These are phyloP conservation scores for Lycodopsis pacificus DNA, from an alignment of 2,797 vertebrate genomes.

Conservation along the genomic window DNA sequence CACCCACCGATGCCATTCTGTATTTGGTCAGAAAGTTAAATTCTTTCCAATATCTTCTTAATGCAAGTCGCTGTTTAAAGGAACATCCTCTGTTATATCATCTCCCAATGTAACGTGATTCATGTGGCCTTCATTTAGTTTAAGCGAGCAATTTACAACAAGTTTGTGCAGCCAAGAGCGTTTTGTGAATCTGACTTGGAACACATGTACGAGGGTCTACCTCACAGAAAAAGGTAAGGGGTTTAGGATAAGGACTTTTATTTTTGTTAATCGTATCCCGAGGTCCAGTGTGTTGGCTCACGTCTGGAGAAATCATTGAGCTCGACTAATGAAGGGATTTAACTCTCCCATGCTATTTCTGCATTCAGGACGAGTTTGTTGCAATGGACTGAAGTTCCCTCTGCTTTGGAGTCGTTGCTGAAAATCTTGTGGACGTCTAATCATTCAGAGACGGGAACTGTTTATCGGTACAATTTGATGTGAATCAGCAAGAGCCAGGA, in stretches of 20 bases:
- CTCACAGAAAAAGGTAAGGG: background rate
- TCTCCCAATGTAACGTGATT: background rate
- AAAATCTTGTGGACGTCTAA: conserved; percentile 1
- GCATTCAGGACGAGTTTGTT: background rate
- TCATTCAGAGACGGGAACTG: conserved; percentile 17
- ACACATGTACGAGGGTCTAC: background rate
- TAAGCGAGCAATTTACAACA: background rate
- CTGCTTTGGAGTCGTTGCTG: background rate
- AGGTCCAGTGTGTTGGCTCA: conserved; percentile 6
- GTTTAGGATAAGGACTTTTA: background rate
- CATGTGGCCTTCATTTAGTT: background rate
- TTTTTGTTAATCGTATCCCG: background rate
- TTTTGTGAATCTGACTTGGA: background rate
- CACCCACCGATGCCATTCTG: background rate
- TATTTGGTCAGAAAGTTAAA: background rate
- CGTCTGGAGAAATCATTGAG: conserved; percentile 20
- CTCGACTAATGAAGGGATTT: conserved; percentile 10
- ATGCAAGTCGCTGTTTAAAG: background rate
- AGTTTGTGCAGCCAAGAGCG: background rate
- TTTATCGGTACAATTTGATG: conserved; percentile 31
- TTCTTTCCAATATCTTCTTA: background rate
- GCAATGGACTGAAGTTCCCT: background rate
- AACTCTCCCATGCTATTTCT: background rate
- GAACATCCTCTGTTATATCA: background rate
- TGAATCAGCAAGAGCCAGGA: conserved; percentile 3